These are phyloP conservation scores for Acholoe squamosa DNA, from an alignment of 2,888 invertebrate species.

Conservation along the genomic window DNA sequence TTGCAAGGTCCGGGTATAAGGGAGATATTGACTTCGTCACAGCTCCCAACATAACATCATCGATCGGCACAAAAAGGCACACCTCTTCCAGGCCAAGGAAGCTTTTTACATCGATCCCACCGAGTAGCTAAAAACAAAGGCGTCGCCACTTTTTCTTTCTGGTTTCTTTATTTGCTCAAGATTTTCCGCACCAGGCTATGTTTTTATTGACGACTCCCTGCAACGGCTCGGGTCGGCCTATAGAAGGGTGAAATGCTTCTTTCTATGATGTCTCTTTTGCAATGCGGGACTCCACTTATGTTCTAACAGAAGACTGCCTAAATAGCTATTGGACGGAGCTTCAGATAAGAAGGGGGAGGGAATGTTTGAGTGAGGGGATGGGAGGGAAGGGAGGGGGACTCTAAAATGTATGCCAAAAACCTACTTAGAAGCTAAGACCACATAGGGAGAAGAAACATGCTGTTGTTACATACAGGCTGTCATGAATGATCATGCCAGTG, in stretches of 20 bases:
- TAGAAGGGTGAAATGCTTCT: not conserved
- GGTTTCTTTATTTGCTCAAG: constrained; percentile 17
- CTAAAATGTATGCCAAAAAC: constrained; percentile 3
- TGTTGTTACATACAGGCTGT: too few relatives aligned
- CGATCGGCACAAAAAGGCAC: constrained; percentile 13
- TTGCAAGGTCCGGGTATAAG: not conserved
- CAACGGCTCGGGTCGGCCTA: not conserved
- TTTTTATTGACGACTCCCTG: not conserved
- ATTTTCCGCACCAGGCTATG: not conserved
- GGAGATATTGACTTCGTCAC: constrained; percentile 35
- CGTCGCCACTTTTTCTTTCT: not conserved
- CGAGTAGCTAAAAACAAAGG: constrained; percentile 29
- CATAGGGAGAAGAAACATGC: not conserved
- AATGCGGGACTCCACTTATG: not conserved
- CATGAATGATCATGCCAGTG: too few relatives aligned
- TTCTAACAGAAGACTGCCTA: not conserved
- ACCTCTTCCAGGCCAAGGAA: constrained; percentile 24
- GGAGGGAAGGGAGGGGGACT: too few relatives aligned
- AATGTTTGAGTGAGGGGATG: not conserved
- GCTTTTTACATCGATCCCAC: constrained; percentile 55
- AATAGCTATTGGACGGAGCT: not conserved
- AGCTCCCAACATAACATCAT: constrained; percentile 33
- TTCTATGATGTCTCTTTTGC: not conserved
- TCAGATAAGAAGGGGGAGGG: not conserved
- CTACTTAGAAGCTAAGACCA: not conserved